Evolutionary conservation across 2,113 vertebrate genomes (phyloP), one percentile per base, ranked within the genome.

Genomic region (Ceuthmochares aereus): DNA sequence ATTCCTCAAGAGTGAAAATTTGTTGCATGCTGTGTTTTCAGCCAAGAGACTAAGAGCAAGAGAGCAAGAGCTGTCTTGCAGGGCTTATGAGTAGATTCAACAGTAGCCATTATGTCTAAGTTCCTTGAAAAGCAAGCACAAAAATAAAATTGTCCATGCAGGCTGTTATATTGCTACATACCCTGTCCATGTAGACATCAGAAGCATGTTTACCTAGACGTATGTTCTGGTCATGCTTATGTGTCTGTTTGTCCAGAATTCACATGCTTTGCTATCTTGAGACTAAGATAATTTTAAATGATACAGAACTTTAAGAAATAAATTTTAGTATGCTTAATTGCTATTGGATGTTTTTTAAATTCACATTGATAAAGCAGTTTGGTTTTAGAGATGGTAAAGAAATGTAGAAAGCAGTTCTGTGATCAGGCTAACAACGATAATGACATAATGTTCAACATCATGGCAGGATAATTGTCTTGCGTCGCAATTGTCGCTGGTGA

Each of bases 1-100:
- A 7, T 4, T 77, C 37, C 16, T 74, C 26, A 27, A 66, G 36
- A 89, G 59, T 14, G 16, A 75, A 18, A 58, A 58, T 34, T 21
- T 11, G 1, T 27, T 4, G 18, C 6, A 16, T 0, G 1, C 2
- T 40, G 7, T 69, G 16, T 91, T 94, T 82, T n/a, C 43, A 87
- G 32, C 6, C 25, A 81, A 74, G 30, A 54, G 10, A 73, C 16
- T 12, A 67, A 54, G 55, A 66, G n/a, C n/a, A n/a, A n/a, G 47
- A 52, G 8, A 90, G 36, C 14, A 74, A 84, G 19, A 63, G 7
- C 29, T 85, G 62, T 34, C 32, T 36, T 66, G 37, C 19, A 59
- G 13, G 22, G 43, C 3, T 30, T 75, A 13, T 55, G 37, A 72
- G 17, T 3, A 19, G 10, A 54, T 36, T 54, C 43, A 70, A 54